Evolutionary conservation across 2,888 invertebrate genomes (phyloP), one percentile per base, ranked within the genome.

Genomic region (Machimus rusticus): DNA sequence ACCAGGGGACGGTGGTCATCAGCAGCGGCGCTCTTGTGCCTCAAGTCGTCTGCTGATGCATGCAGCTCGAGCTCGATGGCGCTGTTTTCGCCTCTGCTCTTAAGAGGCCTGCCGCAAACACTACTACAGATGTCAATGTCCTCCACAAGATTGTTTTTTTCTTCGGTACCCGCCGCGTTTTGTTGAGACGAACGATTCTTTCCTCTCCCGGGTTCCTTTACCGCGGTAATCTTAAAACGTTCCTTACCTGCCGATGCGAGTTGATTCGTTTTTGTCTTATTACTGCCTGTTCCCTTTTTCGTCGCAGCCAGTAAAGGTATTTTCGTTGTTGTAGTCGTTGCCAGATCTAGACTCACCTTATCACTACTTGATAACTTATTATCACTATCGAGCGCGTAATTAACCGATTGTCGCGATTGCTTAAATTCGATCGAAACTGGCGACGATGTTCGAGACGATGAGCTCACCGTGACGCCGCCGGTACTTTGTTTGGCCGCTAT

Each of bases 71-170:
- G 5, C 43, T 77, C 66, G 74, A 19, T 23, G 74, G 74, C 46
- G 51, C 43, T 39, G 66, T 43, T 86, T 43, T 77, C 57, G 28
- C 39, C 43, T 85, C 31, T 74, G 34, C 28, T 74, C 46, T 79
- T 84, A 39, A 57, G 82, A 14, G 78, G n/a, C 43, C 76, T 87
- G 66, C 74, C 79, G 78, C 74, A 84, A 85, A 87, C 51, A 85
- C 79, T 78, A 87, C 86, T 87, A 85, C 79, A 87, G 76, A 87
- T 88, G 89, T 88, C 88, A 88, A 88, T 88, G 88, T 81, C 89
- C 88, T 86, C 87, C 31, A 82, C 86, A n/a, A 46, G 74, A 85
- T 85, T 74, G 74, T 85, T 85, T 85, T 85, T 85, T 85, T 85
- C 85, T 31, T 85, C 74, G 74, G 2, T 74, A 51, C n/a, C 51